Conservation (phyloP, 2,888 invertebrate genomes). For the Caenorhabditis wallacei region DNA sequence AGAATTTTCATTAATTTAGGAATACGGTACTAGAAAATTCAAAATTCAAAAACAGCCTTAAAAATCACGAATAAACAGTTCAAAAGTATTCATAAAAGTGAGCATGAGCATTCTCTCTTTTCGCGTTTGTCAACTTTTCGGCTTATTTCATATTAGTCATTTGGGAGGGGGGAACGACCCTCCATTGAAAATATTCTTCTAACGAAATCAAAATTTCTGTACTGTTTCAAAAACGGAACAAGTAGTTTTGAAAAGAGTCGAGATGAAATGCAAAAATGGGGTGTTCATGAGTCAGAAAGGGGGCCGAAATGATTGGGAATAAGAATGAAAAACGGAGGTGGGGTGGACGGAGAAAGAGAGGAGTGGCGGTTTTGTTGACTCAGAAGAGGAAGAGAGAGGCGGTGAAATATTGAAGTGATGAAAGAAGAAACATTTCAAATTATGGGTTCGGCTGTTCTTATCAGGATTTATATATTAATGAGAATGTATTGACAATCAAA, state of each 20-base stretch:
- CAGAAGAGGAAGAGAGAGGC: constrained; percentile 21
- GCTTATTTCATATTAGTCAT: constrained; percentile 47
- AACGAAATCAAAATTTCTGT: background rate
- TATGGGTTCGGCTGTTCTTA: constrained; percentile 27
- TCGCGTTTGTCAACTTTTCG: constrained; percentile 42
- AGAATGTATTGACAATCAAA: background rate
- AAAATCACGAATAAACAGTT: background rate
- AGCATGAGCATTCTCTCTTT: constrained; percentile 16
- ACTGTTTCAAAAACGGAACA: background rate
- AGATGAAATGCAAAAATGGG: constrained; percentile 13
- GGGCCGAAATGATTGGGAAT: background rate
- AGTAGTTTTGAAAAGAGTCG: background rate
- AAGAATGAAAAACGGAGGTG: constrained; percentile 21
- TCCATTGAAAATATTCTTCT: background rate
- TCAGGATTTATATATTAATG: constrained; percentile 8
- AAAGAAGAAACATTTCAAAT: constrained; percentile 38
- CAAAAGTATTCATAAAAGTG: constrained; percentile 6
- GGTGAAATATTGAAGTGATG: constrained; percentile 30
- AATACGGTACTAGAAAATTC: too few species aligned
- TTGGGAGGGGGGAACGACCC: background rate
- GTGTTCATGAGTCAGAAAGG: constrained; percentile 18
- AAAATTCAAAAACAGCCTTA: background rate
- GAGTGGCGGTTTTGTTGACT: constrained; percentile 41
- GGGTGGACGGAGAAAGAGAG: background rate
- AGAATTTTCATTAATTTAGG: too few species aligned